These are phyloP conservation scores for Eriosoma lanigerum DNA, from an alignment of 1,140 invertebrate genomes.

Conservation along the genomic window DNA sequence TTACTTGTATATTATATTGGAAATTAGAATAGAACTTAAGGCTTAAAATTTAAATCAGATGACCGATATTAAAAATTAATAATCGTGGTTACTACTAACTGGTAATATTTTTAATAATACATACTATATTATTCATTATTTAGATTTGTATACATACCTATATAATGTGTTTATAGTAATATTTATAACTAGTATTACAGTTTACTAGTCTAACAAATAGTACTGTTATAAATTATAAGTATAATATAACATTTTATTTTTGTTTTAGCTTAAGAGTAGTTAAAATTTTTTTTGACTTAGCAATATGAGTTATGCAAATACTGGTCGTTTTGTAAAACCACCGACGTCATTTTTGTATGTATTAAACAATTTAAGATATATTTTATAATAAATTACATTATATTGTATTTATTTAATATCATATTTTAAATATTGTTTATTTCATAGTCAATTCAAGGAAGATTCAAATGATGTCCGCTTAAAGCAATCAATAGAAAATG, in stretches of 20 bases:
- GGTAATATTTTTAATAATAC: no score
- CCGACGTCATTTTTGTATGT: slow-evolving; percentile 40
- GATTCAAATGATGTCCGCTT: slow-evolving; percentile 73
- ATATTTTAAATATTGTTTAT: slow-evolving; percentile 13
- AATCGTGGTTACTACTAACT: no score
- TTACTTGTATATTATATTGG: no score
- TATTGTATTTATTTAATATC: neutral
- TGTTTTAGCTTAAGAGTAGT: neutral
- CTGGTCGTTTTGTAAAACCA: slow-evolving; percentile 44
- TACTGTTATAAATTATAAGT: no score
- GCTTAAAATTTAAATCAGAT: no score
- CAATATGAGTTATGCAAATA: slow-evolving; percentile 34
- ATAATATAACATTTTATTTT: no score
- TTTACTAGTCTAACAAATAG: no score
- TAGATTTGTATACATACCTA: neutral
- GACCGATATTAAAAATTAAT: no score
- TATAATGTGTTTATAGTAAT: no score
- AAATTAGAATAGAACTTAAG: no score
- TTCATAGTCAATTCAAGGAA: slow-evolving; percentile 58
- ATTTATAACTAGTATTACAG: no score
- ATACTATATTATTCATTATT: neutral
- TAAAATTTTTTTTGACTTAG: neutral
- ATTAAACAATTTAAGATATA: neutral
- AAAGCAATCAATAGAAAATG: slow-evolving; percentile 74
- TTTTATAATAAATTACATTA: neutral